These are phyloP conservation scores for Himalopsyche japonica DNA, from an alignment of 2,888 invertebrate genomes.

Conservation along the genomic window DNA sequence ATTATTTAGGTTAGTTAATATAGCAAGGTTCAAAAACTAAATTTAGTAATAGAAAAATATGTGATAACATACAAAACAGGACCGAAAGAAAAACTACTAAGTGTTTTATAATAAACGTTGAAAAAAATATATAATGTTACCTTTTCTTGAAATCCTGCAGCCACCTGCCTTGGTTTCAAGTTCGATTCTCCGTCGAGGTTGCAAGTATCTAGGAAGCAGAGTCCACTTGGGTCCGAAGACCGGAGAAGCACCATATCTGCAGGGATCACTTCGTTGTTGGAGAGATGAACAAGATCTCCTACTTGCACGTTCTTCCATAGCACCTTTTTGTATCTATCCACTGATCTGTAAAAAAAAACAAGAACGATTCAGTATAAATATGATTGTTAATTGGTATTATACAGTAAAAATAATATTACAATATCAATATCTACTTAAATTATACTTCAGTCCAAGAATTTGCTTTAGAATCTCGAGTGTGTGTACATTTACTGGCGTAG, in stretches of 20 bases:
- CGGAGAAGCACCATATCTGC: conserved; percentile 91
- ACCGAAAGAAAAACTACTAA: too few relatives aligned
- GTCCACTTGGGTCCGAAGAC: conserved; percentile 84
- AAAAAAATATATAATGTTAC: conserved; percentile 53
- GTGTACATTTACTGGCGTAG: too few relatives aligned
- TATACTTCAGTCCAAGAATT: too few relatives aligned
- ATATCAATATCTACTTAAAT: too few relatives aligned
- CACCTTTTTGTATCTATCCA: conserved; percentile 79
- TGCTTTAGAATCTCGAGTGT: too few relatives aligned
- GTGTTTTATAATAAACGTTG: neutral
- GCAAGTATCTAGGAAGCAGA: conserved; percentile 94
- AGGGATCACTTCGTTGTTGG: conserved; percentile 95
- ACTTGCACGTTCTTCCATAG: conserved; percentile 91
- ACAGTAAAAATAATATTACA: too few relatives aligned
- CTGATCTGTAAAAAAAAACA: conserved; percentile 64
- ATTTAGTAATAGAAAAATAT: too few relatives aligned
- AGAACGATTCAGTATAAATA: neutral
- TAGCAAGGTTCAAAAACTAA: too few relatives aligned
- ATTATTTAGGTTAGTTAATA: too few relatives aligned
- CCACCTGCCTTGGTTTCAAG: conserved; percentile 87
- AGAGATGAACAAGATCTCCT: conserved; percentile 92
- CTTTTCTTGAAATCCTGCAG: conserved; percentile 74
- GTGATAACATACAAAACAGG: too few relatives aligned
- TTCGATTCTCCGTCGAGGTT: conserved; percentile 97
- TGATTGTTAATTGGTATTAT: too few relatives aligned